Percentiles rank a stretch among this genome's conserved stretches.
phyloP scores from a whole-genome alignment of 2,888 invertebrate genomes.

The Tanypteryx hageni region DNA sequence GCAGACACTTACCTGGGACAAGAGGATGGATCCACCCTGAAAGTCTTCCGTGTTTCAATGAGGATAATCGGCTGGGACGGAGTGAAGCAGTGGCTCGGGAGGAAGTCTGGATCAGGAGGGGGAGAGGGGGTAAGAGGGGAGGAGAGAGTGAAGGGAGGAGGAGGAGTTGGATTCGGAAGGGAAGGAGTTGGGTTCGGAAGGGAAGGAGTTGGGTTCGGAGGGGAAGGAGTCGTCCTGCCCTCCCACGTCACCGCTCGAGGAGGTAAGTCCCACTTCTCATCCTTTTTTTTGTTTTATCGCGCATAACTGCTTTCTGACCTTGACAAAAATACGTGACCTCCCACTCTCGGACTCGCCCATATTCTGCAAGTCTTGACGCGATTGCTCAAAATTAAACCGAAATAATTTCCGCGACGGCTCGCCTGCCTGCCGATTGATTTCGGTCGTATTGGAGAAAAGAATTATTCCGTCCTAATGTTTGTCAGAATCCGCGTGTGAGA shows the following conservation, averaged over 20 bases:
- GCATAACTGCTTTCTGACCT: conserved; percentile 28
- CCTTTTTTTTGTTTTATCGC: neutral
- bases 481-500: no score
- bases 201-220: neutral
- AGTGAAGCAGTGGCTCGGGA: conserved; percentile 36
- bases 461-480: no score
- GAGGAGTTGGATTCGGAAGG: neutral
- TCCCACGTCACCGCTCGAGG: neutral
- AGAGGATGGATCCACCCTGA: conserved; percentile 43
- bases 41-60: conserved; percentile 52
- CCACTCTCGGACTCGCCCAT: neutral
- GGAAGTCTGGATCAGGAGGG: conserved; percentile 2
- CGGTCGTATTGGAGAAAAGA: no score
- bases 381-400: neutral
- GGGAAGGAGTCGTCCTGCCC: conserved; percentile 15
- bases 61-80: conserved; percentile 55
- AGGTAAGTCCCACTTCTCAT: conserved; percentile 6
- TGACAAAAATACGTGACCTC: conserved; percentile 23
- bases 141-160: conserved; percentile 36
- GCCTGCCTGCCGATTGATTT: no score
- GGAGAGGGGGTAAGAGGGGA: neutral
- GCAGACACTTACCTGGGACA: conserved; percentile 51
- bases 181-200: conserved; percentile 13
- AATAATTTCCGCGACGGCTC: neutral
- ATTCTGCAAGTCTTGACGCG: neutral